Evolutionary conservation across 1,140 invertebrate species (phyloP), one percentile per base, ranked within the genome.

Genomic region (Ceratina australensis): DNA sequence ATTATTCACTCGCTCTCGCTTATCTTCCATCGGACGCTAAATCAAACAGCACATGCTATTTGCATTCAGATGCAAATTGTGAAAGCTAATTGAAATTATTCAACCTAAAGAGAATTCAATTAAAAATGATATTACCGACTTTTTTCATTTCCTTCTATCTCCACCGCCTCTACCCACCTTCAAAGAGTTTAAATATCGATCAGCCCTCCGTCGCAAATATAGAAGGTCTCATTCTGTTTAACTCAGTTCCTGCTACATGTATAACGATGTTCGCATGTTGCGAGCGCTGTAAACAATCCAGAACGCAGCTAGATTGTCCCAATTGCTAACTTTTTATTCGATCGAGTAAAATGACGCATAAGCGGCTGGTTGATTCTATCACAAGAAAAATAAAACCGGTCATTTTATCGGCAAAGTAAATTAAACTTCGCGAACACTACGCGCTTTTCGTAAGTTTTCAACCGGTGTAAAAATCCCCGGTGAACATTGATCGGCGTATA

Each of bases 401-500:
- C 16, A 24, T 33, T 74, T 74, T 74, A 74, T 56, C n/a, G 33
- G 22, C 13, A 57, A 16, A 54, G 33, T 74, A 67, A 74, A 74
- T 74, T 74, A 74, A 74, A 66, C 50, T 28, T 8, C 22, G 47
- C n/a, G 28, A 54, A 67, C 66, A 74, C 20, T 74, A 72, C 33
- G 33, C 60, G 22, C 20, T 50, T 24, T 15, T 1, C 18, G 12
- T 10, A 42, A 74, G 20, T 74, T 74, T 49, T 47, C 52, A 42
- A 66, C 63, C 42, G 3, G 63, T 65, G 28, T 47, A 57, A 74
- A 74, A 67, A 74, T 74, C 60, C 72, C 10, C 28, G 12, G 18
- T 20, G 26, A 65, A 26, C 63, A 74, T 74, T 57, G 72, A 74
- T 74, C 72, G 63, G 22, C 2, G 47, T 74, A 74, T 74, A 74